These are phyloP conservation scores for Colletes latitarsis DNA, from an alignment of 1,140 invertebrate species.

Conservation along the genomic window DNA sequence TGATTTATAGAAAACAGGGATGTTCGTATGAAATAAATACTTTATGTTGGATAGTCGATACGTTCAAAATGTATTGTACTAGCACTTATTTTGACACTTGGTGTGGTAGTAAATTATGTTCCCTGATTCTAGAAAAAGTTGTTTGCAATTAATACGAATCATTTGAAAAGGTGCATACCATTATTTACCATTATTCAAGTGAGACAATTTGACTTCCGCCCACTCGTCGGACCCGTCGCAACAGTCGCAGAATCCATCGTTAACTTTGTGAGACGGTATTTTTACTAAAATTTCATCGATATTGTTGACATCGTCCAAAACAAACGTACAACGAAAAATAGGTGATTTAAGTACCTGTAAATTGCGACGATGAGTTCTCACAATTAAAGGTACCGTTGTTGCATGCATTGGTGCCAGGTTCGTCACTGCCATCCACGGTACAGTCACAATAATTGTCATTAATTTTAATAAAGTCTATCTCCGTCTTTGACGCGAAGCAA, in stretches of 20 bases:
- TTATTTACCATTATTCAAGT: conserved; percentile 46
- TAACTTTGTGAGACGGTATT: conserved; percentile 88
- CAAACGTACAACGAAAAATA: conserved; percentile 6
- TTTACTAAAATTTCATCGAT: conserved; percentile 55
- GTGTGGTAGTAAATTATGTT: conserved; percentile 33
- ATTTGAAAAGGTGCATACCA: neutral
- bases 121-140: conserved; percentile 45
- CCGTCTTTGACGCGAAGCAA: conserved; percentile 75
- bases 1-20: neutral
- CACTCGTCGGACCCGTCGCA: conserved; percentile 92
- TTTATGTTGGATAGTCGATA: neutral
- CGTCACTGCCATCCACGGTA: conserved; percentile 90
- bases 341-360: conserved; percentile 49
- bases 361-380: conserved; percentile 60
- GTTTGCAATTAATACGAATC: neutral
- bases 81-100: conserved; percentile 57
- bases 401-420: conserved; percentile 95
- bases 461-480: conserved; percentile 84
- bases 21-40: conserved; percentile 9
- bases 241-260: conserved; percentile 97
- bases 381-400: conserved; percentile 91
- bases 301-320: neutral
- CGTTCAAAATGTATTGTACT: conserved; percentile 1
- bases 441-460: conserved; percentile 99
- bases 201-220: conserved; percentile 63